phyloP scores from a whole-genome alignment of 2,888 invertebrate genomes.

The Trichogramma dendrolimi region DNA sequence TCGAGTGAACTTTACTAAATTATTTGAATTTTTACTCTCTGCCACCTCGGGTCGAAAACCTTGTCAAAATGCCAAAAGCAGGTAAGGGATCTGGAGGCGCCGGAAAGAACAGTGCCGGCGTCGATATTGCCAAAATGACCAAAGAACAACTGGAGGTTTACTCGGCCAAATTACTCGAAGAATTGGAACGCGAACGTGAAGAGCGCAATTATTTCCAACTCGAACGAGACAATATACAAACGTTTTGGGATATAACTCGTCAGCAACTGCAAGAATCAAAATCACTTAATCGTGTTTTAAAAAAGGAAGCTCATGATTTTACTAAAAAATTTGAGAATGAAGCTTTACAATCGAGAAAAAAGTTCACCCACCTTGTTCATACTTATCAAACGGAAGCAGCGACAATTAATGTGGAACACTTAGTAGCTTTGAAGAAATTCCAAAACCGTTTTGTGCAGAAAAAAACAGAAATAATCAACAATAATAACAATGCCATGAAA shows the following conservation, averaged over 20 bases:
- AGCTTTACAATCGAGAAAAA: conserved; percentile 14
- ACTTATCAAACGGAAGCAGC: conserved; percentile 23
- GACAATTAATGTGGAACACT: conserved; percentile 20
- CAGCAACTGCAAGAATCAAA: conserved; percentile 82
- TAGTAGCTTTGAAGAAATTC: conserved; percentile 23
- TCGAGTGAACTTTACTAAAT: too few relatives aligned
- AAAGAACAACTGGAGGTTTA: conserved; percentile 90
- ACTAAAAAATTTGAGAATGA: conserved; percentile 20
- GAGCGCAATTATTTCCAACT: conserved; percentile 93
- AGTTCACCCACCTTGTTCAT: conserved; percentile 17
- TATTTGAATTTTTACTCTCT: not conserved
- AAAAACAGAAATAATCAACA: conserved; percentile 18
- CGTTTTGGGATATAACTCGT: conserved; percentile 93
- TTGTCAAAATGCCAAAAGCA: conserved; percentile 14
- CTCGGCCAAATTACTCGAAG: conserved; percentile 78
- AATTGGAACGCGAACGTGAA: conserved; percentile 89
- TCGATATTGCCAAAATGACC: conserved; percentile 87
- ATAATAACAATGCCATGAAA: conserved; percentile 14
- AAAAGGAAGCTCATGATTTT: conserved; percentile 21
- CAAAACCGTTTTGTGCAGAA: conserved; percentile 21
- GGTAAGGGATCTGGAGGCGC: conserved; percentile 29
- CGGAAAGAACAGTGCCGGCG: conserved; percentile 54
- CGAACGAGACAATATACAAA: conserved; percentile 88
- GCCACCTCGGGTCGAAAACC: too few relatives aligned
- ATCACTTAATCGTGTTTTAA: conserved; percentile 58